Evolutionary conservation across 2,888 invertebrate genomes (phyloP).

Genomic region (Brachyptera risi): DNA sequence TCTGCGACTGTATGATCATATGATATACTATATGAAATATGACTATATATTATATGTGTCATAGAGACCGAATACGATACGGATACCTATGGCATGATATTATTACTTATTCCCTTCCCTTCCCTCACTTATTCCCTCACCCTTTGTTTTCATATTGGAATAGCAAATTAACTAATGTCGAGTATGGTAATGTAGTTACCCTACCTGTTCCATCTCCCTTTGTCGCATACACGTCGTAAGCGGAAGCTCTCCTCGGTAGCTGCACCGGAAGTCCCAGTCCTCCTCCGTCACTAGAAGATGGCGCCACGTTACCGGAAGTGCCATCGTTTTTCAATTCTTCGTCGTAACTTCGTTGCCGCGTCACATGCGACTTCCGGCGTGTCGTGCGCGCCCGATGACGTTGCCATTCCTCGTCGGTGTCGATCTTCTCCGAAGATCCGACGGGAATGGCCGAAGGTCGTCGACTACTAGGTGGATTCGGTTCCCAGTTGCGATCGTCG

Average conservation of each 20-base stretch:
- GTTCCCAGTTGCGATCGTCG: no score
- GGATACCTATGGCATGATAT: no score
- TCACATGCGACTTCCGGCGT: constrained; percentile 55
- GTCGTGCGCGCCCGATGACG: constrained; percentile 27
- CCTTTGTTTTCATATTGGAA: no score
- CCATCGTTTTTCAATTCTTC: constrained; percentile 60
- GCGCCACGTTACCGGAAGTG: constrained; percentile 34
- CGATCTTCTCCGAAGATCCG: background rate
- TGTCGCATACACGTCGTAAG: constrained; percentile 73
- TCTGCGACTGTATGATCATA: no score
- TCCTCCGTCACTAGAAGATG: constrained; percentile 37
- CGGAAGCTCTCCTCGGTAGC: constrained; percentile 75
- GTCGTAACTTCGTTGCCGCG: constrained; percentile 79
- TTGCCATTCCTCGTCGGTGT: constrained; percentile 31
- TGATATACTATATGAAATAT: no score
- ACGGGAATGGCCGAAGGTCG: constrained; percentile 8
- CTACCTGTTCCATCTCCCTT: constrained; percentile 47
- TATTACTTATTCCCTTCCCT: no score
- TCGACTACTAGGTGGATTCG: background rate
- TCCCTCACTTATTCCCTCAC: no score
- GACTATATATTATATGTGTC: no score
- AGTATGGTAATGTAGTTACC: no score
- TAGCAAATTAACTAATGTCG: no score
- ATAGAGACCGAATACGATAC: no score
- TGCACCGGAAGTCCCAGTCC: constrained; percentile 57